Evolutionary conservation across 2,888 invertebrate species (phyloP), one percentile per base, ranked within the genome.

Genomic region (Listrodromus nycthemerus): DNA sequence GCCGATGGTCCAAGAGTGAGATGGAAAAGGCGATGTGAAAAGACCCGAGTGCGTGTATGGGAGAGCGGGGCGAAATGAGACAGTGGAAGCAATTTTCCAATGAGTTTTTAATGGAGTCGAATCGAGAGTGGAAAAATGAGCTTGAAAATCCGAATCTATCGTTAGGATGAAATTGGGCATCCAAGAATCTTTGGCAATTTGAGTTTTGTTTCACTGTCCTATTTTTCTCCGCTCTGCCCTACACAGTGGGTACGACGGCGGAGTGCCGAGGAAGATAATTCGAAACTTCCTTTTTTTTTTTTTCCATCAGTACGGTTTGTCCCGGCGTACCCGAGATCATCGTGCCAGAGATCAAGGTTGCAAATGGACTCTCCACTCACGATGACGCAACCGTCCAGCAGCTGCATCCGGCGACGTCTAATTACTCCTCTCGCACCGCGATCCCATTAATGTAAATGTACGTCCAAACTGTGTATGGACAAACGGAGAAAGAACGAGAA

Each of bases 371-470:
- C 88, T 66, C 78, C 86, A 71, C 67, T 75, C 71, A 85, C 86
- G 88, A 89, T 92, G 92, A 92, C 91, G 92, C 90, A 91, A 92
- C 89, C 89, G n/a, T 87, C 87, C 88, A 89, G 90, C 92, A 92
- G 92, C 92, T 92, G 92, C 92, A 92, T 92, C 92, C 92, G 92
- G 92, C 89, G 91, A 89, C 91, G 89, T 89, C 90, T 92, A 92
- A 92, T 92, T 92, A 91, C 91, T 90, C 89, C 88, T 78, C 71
- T 74, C 75, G 66, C 50, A 79, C 61, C 50, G 52, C 78, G 77
- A 61, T 76, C 80, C 63, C 27, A 48, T 41, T n/a, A 24, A 37
- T 65, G 55, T 65, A 41, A 19, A 66, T 37, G 30, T 52, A 50
- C 30, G 30, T 3, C 24, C 21, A 50, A 30, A 48, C 21, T n/a